Evolutionary conservation across 2,797 vertebrate genomes (phyloP).

Genomic region (Xenopus petersii): DNA sequence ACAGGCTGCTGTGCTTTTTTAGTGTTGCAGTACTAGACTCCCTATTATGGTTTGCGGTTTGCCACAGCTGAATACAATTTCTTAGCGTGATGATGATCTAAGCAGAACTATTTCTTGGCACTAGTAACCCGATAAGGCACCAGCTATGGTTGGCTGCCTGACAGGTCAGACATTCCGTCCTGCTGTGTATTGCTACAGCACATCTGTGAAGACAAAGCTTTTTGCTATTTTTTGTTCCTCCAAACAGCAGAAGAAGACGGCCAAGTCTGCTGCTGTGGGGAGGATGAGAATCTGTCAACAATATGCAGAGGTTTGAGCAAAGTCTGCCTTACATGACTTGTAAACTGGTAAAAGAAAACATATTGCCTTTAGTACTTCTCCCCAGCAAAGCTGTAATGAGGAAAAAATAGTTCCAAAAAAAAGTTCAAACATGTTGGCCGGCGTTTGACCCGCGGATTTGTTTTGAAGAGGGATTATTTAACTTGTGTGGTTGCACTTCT

Average conservation of each 20-base stretch:
- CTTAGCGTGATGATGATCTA: conserved; percentile 56
- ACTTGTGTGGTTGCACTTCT: conserved; percentile 30
- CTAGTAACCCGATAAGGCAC: conserved; percentile 58
- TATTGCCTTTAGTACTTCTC: conserved; percentile 30
- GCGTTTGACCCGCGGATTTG: conserved; percentile 39
- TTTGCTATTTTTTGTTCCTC: conserved; percentile 52
- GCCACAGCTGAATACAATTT: conserved; percentile 66
- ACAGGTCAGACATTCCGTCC: conserved; percentile 58
- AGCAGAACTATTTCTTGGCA: conserved; percentile 56
- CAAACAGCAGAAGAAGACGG: conserved; percentile 25
- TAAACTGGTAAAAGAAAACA: conserved; percentile 40
- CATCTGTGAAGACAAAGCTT: conserved; percentile 55
- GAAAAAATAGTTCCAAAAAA: conserved; percentile 35
- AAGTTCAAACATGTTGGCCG: conserved; percentile 40
- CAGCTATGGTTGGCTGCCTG: conserved; percentile 65
- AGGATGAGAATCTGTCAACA: conserved; percentile 50
- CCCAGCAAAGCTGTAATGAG: conserved; percentile 41
- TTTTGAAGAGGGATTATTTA: conserved; percentile 32
- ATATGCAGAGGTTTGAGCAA: conserved; percentile 33
- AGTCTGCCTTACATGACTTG: conserved; percentile 20
- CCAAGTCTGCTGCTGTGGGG: conserved; percentile 47
- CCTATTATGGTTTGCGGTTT: conserved; percentile 48
- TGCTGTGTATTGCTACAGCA: conserved; percentile 30
- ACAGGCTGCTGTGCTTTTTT: conserved; percentile 33
- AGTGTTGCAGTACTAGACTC: conserved; percentile 24